Evolutionary conservation across 2,113 vertebrate genomes (phyloP), one percentile per base, ranked within the genome.

Genomic region (Leptobrachium ailaonicum): DNA sequence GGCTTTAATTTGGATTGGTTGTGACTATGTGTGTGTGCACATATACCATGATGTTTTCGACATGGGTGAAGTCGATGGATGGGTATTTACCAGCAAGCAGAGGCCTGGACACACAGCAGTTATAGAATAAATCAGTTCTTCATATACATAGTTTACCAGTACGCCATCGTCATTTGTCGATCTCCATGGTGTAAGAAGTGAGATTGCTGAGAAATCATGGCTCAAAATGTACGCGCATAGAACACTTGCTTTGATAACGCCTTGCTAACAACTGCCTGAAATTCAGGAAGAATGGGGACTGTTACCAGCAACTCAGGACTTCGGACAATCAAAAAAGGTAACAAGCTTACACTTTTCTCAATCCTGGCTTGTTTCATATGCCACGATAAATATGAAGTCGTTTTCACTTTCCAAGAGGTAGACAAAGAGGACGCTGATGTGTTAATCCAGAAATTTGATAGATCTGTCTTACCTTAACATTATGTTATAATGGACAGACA

Each of bases 281-380:
- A 66, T 66, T 66, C 63, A 66, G 40, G 40, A 66, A 66, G 63
- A 66, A 32, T 66, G 63, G 63, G 63, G n/a, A n/a, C n/a, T n/a
- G n/a, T n/a, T n/a, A 66, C 2, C 63, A 66, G 6, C 63, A 40
- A 66, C 2, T 2, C 63, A 66, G n/a, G 63, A 66, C 63, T 7
- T 66, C 20, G 40, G n/a, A 66, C 63, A 66, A 41, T 66, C 3
- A 2, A 66, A 66, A 66, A 66, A 66, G n/a, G 63, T 32, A n/a
- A 66, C 63, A 2, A 66, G 63, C 6, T 66, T 66, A 2, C n/a
- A 66, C 63, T 66, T 14, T 32, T 66, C 63, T 66, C 2, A 66
- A 8, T 40, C n/a, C 40, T 11, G 10, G 56, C 56, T n/a, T 58
- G 56, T 6, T 58, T 58, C 56, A 11, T 6, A 58, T 58, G 56